Evolutionary conservation across 2,797 vertebrate genomes (phyloP).

Genomic region (Falco concolor): DNA sequence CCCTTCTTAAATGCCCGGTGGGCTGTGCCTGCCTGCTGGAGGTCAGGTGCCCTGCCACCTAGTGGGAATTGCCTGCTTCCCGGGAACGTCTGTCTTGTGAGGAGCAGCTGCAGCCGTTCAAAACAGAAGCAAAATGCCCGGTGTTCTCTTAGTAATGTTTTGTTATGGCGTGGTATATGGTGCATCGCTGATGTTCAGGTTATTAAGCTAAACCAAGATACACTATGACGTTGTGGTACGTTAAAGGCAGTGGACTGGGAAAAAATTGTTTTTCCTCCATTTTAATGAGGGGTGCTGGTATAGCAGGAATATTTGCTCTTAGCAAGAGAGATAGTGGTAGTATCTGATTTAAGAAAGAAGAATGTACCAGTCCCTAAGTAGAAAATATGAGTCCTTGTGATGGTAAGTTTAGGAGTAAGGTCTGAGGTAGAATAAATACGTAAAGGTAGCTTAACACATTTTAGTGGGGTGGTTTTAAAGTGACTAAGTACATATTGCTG

Average conservation of each 20-base stretch:
- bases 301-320: neutral
- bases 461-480: neutral
- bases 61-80: neutral
- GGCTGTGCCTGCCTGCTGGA: neutral
- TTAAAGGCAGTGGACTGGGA: neutral
- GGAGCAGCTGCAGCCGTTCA: neutral
- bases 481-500: neutral
- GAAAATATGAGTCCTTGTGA: neutral
- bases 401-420: neutral
- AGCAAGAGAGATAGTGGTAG: neutral
- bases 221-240: neutral
- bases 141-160: neutral
- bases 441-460: neutral
- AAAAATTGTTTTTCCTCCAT: neutral
- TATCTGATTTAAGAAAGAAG: neutral
- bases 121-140: neutral
- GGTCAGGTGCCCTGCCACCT: neutral
- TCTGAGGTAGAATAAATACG: neutral
- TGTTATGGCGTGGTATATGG: neutral
- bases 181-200: neutral
- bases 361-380: neutral
- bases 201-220: neutral
- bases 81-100: neutral
- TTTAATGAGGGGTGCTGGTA: neutral
- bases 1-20: neutral